phyloP scores from a whole-genome alignment of 1,140 invertebrate species.

The Cotesia chilonis region DNA sequence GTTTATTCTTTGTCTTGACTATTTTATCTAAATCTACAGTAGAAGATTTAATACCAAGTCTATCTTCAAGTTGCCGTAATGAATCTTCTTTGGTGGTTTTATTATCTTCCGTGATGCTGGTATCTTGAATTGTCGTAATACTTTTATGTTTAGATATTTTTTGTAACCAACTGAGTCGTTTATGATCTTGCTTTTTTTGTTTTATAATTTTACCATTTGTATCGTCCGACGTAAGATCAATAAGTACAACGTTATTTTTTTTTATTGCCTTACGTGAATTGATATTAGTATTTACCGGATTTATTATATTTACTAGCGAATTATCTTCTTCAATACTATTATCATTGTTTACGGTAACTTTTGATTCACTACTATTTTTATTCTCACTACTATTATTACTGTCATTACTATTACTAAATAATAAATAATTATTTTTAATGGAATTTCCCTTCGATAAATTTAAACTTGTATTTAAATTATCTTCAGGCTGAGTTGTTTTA shows the following conservation, averaged over 20 bases:
- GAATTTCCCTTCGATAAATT: conserved; percentile 42
- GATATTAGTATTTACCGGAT: conserved; percentile 31
- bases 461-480: conserved; percentile 36
- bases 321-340: neutral
- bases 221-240: conserved; percentile 56
- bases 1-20: neutral
- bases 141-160: conserved; percentile 44
- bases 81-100: conserved; percentile 32
- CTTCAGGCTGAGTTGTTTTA: conserved; percentile 44
- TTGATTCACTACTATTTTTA: conserved; percentile 18
- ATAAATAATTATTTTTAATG: conserved; percentile 31
- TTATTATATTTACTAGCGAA: conserved; percentile 4
- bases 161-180: conserved; percentile 49
- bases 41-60: conserved; percentile 7
- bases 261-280: conserved; percentile 38
- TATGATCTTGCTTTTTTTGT: conserved; percentile 44
- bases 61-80: conserved; percentile 32
- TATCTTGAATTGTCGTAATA: neutral
- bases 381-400: conserved; percentile 13
- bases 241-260: conserved; percentile 52
- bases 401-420: neutral
- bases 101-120: conserved; percentile 3
- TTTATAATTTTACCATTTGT: conserved; percentile 45
- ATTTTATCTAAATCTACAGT: neutral
- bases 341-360: conserved; percentile 9